Evolutionary conservation across 30 jellyfish, hydroid and myxozoan species (phyloP), one percentile per base, ranked within the genome.

Genomic region (Hydractinia symbiolongicarpus): DNA sequence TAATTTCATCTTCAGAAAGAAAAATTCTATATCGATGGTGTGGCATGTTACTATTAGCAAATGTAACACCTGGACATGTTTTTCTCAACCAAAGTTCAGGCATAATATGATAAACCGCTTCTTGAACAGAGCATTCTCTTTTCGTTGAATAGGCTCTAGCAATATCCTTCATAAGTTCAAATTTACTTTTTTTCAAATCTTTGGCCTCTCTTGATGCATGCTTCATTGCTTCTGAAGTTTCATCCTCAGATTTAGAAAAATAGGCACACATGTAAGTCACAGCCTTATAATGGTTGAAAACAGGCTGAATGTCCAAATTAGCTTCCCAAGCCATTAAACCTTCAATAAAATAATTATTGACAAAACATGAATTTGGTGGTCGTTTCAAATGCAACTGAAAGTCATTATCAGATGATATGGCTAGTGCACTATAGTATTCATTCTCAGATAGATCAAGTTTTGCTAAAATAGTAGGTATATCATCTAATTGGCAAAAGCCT

Each of bases 61-160:
- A 68, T 30, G 21, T 11, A 20, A 68, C 78, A 11, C 78, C 49
- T 11, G 78, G 51, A 68, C 13, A 68, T 11, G 21, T 30, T 20
- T 30, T 15, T 16, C 82, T 15, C 17, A 53, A 53, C 85, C 85
- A 56, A 8, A 77, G 44, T 56, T 77, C 85, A 11, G 82, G 85
- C 9, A n/a, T 20, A 81, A 30, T 16, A 50, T 10, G 21, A 44
- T 58, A 77, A 11, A 53, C 82, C 50, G 82, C 82, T 73, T 73
- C 82, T 73, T 73, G 82, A 11, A 68, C 13, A 68, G 19, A 68
- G 19, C 19, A 15, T 20, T 68, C 78, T 30, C 78, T 16, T 11
- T 68, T 68, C 21, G 78, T 15, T 68, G 78, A 10, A 68, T 68
- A 68, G 13, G 78, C 78, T 10, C 51, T n/a, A 10, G 78, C 78